Evolutionary conservation across 1,140 invertebrate species (phyloP).

Genomic region (Caerostris extrusa): DNA sequence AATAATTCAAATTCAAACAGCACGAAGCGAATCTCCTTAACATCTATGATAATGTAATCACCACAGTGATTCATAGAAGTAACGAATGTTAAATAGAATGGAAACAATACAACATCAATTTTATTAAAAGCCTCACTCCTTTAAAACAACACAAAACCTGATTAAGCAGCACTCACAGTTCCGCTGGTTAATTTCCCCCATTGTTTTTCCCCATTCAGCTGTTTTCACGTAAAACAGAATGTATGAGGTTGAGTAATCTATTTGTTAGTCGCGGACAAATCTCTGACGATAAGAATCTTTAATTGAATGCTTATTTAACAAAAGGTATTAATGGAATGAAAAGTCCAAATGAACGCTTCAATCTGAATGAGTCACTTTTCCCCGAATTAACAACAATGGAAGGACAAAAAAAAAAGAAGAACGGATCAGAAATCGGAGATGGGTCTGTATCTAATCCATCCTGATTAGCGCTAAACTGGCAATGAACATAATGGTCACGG

Average conservation of each 20-base stretch:
- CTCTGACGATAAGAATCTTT: background rate
- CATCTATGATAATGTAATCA: too few species aligned
- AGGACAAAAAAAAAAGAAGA: background rate
- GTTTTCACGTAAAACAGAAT: background rate
- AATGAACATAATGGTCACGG: constrained; percentile 76
- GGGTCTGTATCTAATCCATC: constrained; percentile 73
- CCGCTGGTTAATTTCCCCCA: background rate
- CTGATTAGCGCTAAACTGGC: constrained; percentile 76
- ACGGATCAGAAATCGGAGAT: constrained; percentile 49
- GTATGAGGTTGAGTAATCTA: background rate
- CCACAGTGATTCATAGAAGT: too few species aligned
- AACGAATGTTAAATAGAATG: too few species aligned
- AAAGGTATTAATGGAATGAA: background rate
- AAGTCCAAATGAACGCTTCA: background rate
- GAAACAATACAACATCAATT: too few species aligned
- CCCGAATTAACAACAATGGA: background rate
- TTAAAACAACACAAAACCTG: background rate
- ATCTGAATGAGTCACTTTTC: background rate
- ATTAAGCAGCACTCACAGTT: background rate
- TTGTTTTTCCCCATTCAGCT: background rate
- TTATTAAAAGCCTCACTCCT: background rate
- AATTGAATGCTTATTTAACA: constrained; percentile 29
- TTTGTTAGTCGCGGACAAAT: background rate
- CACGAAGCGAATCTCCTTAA: too few species aligned
- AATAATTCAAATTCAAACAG: too few species aligned